Evolutionary conservation across 2,797 vertebrate genomes (phyloP).

Genomic region (Cyclura pinguis): DNA sequence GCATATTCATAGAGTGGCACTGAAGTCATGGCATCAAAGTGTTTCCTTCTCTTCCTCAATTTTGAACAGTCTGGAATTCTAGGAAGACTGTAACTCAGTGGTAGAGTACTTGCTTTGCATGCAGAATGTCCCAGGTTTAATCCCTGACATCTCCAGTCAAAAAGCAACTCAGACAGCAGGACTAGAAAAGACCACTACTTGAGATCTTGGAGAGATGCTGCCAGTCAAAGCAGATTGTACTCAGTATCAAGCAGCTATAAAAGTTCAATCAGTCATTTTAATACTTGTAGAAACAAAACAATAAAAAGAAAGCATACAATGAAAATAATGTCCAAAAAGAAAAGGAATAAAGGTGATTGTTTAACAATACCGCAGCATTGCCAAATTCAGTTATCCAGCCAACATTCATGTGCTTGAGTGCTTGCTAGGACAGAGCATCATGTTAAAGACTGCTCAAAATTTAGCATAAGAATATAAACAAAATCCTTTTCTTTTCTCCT

Average conservation of each 20-base stretch:
- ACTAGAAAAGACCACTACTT: neutral
- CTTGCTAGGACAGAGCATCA: slow-evolving; percentile 6
- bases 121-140: slow-evolving; percentile 20
- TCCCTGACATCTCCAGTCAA: slow-evolving; percentile 1
- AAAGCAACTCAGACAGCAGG: neutral
- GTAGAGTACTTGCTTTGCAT: slow-evolving; percentile 16
- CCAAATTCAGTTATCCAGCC: neutral
- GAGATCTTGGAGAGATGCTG: neutral
- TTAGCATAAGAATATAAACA: slow-evolving; percentile 44
- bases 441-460: slow-evolving; percentile 25
- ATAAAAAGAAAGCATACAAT: slow-evolving; percentile 25
- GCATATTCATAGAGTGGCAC: slow-evolving; percentile 60
- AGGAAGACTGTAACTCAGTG: neutral
- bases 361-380: neutral
- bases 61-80: slow-evolving; percentile 6
- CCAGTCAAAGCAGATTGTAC: neutral
- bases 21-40: slow-evolving; percentile 65
- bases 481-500: slow-evolving; percentile 3
- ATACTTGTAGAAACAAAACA: slow-evolving; percentile 25
- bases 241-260: neutral
- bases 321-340: slow-evolving; percentile 5
- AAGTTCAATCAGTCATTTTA: neutral
- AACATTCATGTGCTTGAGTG: neutral
- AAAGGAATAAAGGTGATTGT: neutral
- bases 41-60: slow-evolving; percentile 34